These are phyloP conservation scores for Onychorhynchus coronatus DNA, from an alignment of 2,113 vertebrate species.

Conservation along the genomic window DNA sequence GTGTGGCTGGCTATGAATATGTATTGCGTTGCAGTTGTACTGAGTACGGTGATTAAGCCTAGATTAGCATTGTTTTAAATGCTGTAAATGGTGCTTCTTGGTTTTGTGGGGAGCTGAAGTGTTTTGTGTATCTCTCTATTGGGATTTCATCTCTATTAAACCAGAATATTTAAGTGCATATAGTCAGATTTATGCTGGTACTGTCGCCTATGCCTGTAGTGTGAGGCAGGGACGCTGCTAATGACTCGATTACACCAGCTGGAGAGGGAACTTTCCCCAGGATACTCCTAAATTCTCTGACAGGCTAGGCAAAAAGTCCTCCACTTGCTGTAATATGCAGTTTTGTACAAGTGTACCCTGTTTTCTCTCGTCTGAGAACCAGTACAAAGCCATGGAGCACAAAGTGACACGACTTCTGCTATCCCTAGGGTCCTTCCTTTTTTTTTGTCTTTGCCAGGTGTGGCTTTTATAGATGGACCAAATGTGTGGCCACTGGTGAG, in stretches of 20 bases:
- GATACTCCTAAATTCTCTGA: not conserved
- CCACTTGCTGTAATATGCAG: not conserved
- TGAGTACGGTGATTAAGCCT: not conserved
- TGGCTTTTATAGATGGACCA: conserved; percentile 78
- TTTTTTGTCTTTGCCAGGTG: conserved; percentile 70
- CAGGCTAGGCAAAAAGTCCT: not conserved
- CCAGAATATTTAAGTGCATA: not conserved
- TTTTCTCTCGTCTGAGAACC: not conserved
- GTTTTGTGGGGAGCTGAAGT: not conserved
- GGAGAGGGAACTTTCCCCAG: not conserved
- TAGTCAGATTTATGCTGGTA: not conserved
- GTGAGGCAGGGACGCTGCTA: not conserved
- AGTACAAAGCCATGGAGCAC: not conserved
- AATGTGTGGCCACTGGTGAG: conserved; percentile 91
- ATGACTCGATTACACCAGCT: not conserved
- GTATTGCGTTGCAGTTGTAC: not conserved
- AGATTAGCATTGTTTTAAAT: not conserved
- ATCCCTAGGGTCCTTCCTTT: not conserved
- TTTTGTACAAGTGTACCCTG: rapidly evolving
- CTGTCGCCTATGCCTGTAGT: not conserved
- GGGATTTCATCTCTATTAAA: conserved; percentile 18
- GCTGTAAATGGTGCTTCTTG: not conserved
- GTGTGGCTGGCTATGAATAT: not conserved
- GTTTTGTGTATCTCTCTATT: not conserved
- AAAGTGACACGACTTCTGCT: not conserved